Evolutionary conservation across 2,113 vertebrate genomes (phyloP).

Genomic region (Vulpes ferrilata): DNA sequence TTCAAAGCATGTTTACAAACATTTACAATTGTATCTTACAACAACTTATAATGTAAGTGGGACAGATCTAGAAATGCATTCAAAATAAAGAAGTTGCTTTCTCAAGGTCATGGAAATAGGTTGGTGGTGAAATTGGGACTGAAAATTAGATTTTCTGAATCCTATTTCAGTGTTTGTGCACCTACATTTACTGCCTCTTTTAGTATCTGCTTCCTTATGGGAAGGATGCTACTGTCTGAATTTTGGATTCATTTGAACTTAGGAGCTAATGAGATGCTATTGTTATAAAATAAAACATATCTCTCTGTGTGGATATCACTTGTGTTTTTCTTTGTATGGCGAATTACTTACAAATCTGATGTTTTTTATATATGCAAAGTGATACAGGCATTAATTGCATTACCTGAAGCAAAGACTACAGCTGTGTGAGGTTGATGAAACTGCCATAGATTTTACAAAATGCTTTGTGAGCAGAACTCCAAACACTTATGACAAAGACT

Average conservation of each 20-base stretch:
- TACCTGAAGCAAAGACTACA: constrained; percentile 36
- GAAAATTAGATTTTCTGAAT: neutral
- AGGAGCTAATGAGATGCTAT: neutral
- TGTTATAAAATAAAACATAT: neutral
- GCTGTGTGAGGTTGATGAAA: neutral
- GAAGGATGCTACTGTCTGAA: neutral
- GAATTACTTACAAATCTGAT: neutral
- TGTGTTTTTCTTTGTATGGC: neutral
- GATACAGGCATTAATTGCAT: neutral
- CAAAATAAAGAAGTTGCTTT: neutral
- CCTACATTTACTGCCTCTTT: neutral
- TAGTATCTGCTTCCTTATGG: neutral
- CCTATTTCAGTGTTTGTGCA: neutral
- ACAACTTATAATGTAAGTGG: neutral
- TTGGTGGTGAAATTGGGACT: neutral
- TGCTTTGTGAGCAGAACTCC: neutral
- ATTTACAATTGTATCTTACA: neutral
- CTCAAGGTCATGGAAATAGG: neutral
- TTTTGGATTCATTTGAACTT: neutral
- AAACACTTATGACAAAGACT: neutral
- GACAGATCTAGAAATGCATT: neutral
- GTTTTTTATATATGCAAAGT: neutral
- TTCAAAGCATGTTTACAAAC: neutral
- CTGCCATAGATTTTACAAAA: neutral
- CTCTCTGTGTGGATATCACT: neutral